Evolutionary conservation across 2,113 vertebrate species (phyloP), one percentile per base, ranked within the genome.

Genomic region (Coregonus clupeaformis): DNA sequence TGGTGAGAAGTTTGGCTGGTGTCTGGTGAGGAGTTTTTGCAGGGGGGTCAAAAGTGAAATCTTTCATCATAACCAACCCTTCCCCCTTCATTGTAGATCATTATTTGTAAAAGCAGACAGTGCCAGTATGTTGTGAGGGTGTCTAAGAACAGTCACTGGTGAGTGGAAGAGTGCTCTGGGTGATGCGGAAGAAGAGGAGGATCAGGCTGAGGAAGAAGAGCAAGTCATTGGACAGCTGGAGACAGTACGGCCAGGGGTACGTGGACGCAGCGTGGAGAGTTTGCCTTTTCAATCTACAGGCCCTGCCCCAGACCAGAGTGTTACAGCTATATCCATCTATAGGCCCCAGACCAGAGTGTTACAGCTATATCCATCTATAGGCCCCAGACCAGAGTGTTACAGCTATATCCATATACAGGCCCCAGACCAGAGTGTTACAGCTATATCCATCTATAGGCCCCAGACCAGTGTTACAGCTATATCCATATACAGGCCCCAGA

Each of bases 171-270:
- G 74, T 45, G 42, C 5, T 73, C 67, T 32, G 60, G 47, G 66
- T 42, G 49, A 62, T 57, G n/a, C 60, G 29, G 80, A 73, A 47
- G 24, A 76, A 45, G 36, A 68, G 27, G 57, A 24, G 66, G 29
- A 66, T 25, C 47, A 70, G 52, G 30, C 62, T 71, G 70, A 57
- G 11, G 78, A 70, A 79, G 79, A 87, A 80, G 79, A 27, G 36
- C 16, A 66, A 24, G 6, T 27, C 29, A 29, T 30, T n/a, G n/a
- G 12, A 64, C 79, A 77, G 68, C 32, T 71, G 69, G 16, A 62
- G 27, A 12, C 0, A 59, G 73, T 30, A 68, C 74, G 30, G 68
- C 60, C 30, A 49, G 36, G 52, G 30, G 25, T 63, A 24, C 30
- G 78, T 78, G 65, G 82, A 77, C 32, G 18, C 73, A 72, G 74